Conservation (phyloP, 2,888 invertebrate species). For the Achlya flavicornis region DNA sequence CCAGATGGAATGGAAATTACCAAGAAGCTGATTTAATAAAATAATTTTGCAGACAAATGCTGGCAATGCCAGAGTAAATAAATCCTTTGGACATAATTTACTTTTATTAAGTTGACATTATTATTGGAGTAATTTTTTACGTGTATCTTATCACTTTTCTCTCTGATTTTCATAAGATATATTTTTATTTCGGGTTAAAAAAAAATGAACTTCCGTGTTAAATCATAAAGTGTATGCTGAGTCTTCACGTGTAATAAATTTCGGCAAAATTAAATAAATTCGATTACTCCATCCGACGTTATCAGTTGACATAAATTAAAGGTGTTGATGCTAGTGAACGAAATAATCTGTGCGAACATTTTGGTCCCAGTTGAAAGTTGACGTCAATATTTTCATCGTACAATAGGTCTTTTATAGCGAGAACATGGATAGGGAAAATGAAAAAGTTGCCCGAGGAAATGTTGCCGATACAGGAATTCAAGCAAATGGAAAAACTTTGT, state of each 20-base stretch:
- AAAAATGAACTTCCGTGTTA: no score
- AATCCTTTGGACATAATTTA: no score
- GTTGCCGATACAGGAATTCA: conserved; percentile 61
- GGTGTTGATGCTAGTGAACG: conserved; percentile 46
- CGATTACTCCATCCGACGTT: no score
- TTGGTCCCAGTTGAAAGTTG: conserved; percentile 47
- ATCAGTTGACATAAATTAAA: conserved; percentile 19
- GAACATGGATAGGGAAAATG: conserved; percentile 56
- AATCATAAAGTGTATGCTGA: no score
- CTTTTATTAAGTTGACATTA: conserved; percentile 1
- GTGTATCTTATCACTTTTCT: no score
- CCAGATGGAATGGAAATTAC: conserved; percentile 35
- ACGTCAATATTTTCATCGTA: conserved; percentile 56
- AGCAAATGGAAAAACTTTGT: conserved; percentile 69
- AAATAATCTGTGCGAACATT: conserved; percentile 45
- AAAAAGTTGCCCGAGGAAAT: conserved; percentile 63
- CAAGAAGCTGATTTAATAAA: conserved; percentile 23
- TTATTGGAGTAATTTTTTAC: neutral
- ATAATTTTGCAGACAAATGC: conserved; percentile 21
- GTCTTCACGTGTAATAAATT: no score
- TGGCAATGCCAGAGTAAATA: conserved; percentile 13
- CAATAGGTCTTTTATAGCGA: conserved; percentile 49
- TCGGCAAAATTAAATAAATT: no score
- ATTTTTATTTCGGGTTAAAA: no score
- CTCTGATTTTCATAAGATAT: no score